Base-by-base conservation (phyloP, 1,140 invertebrate genomes). In the Heliconius hermathena region DNA sequence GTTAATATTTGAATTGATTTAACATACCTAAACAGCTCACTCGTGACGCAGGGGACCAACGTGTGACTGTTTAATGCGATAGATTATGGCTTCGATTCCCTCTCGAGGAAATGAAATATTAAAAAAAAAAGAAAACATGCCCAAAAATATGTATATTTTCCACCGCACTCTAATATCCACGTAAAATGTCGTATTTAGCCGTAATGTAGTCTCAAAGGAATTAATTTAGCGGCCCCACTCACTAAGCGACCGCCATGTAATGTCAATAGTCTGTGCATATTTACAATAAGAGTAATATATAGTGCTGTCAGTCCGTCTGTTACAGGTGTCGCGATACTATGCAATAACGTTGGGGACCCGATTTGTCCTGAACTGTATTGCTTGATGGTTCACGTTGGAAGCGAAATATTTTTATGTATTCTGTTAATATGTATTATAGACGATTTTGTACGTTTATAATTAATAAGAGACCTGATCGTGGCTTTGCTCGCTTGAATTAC, bases 311-410 rank as follows among this genome's bases (percentile, higher is more conserved):
- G 82, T 85, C 46, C 83, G 90, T 91, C 87, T 86, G 84, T 86
- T 88, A 87, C 90, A 91, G 89, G 87, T 91, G 90, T 89, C 81
- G 84, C 82, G 80, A 88, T 85, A 80, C 81, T 85, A 80, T 86
- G 85, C 89, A 88, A 89, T 90, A 90, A 88, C 86, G 85, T 81
- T 71, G 79, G 60, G 66, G 57, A 77, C 78, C 76, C 84, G 78
- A 87, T 88, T 85, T 85, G 81, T 82, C 75, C 75, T 81, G 73
- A 83, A 81, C 82, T 77, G 77, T 83, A 82, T 82, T 84, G 79
- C 73, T 79, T 85, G 81, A 83, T 81, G 82, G 83, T 81, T 60
- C 74, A 86, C 83, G 81, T 29, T 78, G 72, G 18, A 74, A 60
- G 46, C 52, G 16, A 70, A 66, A 29, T 29, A 11, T 57, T 22